These are phyloP conservation scores for Drosophila insularis DNA, from an alignment of 1,140 invertebrate genomes.

Conservation along the genomic window DNA sequence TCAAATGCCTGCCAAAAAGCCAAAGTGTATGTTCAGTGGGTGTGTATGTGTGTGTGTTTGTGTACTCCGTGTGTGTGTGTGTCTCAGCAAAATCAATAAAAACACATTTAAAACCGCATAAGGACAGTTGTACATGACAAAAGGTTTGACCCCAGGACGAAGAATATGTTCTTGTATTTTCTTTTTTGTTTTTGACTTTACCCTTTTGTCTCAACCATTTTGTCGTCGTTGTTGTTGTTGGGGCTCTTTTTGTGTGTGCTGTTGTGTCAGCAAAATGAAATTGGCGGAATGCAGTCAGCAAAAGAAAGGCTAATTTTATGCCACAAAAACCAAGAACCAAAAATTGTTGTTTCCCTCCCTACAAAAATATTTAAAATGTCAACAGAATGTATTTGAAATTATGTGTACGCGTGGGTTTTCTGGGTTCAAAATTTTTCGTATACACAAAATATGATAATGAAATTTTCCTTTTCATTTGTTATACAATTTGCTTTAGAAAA, in stretches of 20 bases:
- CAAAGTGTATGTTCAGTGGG: too few species aligned
- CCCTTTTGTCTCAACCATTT: neutral
- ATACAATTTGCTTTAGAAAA: too few species aligned
- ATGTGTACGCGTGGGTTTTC: neutral
- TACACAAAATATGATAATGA: neutral
- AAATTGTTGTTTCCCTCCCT: neutral
- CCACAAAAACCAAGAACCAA: neutral
- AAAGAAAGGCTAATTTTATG: conserved; percentile 8
- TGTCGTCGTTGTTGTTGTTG: neutral
- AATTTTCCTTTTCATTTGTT: neutral
- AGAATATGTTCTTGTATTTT: neutral
- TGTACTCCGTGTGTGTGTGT: conserved; percentile 19
- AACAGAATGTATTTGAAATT: conserved; percentile 2
- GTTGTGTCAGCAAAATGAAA: conserved; percentile 1
- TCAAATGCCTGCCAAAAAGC: conserved; percentile 60
- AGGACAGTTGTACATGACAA: conserved; percentile 53
- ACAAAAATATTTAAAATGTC: neutral
- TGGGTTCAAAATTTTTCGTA: neutral
- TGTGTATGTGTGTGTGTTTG: neutral
- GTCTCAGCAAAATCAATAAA: conserved; percentile 67
- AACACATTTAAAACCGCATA: conserved; percentile 66
- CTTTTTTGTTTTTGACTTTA: neutral
- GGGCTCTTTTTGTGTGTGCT: neutral
- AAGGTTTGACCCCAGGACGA: conserved; percentile 18
- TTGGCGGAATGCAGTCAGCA: conserved; percentile 10